Evolutionary conservation across 2,113 vertebrate species (phyloP), one percentile per base, ranked within the genome.

Genomic region (Bagarius yarrelli): DNA sequence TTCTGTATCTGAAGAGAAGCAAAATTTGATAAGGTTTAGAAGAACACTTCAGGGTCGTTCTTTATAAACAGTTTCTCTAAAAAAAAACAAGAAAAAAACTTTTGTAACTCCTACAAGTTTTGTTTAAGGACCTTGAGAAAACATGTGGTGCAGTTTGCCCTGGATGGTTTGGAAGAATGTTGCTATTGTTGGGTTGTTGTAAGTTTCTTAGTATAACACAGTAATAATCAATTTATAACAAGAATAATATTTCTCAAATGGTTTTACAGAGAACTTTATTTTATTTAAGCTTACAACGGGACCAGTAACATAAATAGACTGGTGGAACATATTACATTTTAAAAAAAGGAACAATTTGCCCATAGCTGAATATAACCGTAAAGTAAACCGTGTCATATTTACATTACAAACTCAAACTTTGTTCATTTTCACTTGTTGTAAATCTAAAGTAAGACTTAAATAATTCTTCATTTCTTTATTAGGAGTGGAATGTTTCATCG

Each of bases 1-100:
- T 98, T 99, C 89, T 99, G 98, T 90, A 99, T 98, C 98, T 99
- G 78, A 83, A 83, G 71, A 34, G 80, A 76, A 63, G 23, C 94
- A 84, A 88, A 90, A 70, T 34, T 27, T 25, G 18, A n/a, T 44
- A 36, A 83, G 1, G 64, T 78, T 73, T n/a, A 66, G 53, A 83
- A 18, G 34, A 6, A 70, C 32, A 63, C 63, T 66, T 23, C 11
- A 5, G 1, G 0, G 5, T 27, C 57, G 30, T 77, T 70, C 53
- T 69, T 57, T 52, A 21, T 23, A 60, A 8, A 76, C 25, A 77
- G 40, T 59, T 66, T 59, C 63, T 21, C 52, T 76, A 36, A 67
- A 44, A 27, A 30, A 3, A 16, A 36, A n/a, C 67, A 59, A 52
- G 27, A 63, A 81, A 63, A n/a, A 2, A 5, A 13, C 53, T 32